These are phyloP conservation scores for Drosophila pectinifera DNA, from an alignment of 1,140 invertebrate species.

Conservation along the genomic window DNA sequence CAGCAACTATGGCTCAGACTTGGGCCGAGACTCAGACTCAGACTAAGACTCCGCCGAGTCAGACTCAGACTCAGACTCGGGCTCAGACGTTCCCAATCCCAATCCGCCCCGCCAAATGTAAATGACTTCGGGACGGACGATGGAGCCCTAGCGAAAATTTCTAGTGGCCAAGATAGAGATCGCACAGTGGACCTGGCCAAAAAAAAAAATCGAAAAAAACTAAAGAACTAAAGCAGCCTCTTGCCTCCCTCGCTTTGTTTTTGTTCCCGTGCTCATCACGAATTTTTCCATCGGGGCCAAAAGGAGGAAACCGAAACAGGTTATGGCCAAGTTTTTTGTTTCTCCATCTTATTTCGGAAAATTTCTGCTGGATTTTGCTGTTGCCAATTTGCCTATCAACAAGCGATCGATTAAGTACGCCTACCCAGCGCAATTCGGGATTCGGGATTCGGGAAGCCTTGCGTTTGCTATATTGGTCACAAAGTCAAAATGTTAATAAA, in stretches of 20 bases:
- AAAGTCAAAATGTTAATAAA: constrained; percentile 85
- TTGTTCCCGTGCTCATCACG: constrained; percentile 68
- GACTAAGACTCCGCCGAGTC: not conserved
- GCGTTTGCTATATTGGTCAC: constrained; percentile 74
- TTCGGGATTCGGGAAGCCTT: constrained; percentile 35
- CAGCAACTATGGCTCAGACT: constrained; percentile 15
- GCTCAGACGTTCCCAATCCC: constrained; percentile 52
- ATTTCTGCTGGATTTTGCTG: constrained; percentile 48
- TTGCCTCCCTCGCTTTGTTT: constrained; percentile 21
- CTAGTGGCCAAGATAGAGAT: constrained; percentile 75
- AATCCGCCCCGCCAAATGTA: constrained; percentile 68
- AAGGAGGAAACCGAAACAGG: constrained; percentile 66
- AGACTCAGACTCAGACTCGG: constrained; percentile 16
- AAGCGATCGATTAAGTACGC: constrained; percentile 84
- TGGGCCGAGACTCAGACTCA: constrained; percentile 14
- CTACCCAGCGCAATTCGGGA: constrained; percentile 58
- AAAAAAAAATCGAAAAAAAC: constrained; percentile 14
- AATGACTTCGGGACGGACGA: constrained; percentile 68
- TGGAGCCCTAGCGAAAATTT: constrained; percentile 77
- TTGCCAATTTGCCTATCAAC: constrained; percentile 85
- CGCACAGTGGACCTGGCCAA: constrained; percentile 65
- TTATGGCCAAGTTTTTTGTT: constrained; percentile 39
- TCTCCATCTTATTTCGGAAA: constrained; percentile 14
- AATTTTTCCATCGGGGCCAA: constrained; percentile 61
- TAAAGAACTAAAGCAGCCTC: constrained; percentile 74